Base-by-base conservation (phyloP, 2,888 invertebrate species). In the Caenorhabditis japonica region DNA sequence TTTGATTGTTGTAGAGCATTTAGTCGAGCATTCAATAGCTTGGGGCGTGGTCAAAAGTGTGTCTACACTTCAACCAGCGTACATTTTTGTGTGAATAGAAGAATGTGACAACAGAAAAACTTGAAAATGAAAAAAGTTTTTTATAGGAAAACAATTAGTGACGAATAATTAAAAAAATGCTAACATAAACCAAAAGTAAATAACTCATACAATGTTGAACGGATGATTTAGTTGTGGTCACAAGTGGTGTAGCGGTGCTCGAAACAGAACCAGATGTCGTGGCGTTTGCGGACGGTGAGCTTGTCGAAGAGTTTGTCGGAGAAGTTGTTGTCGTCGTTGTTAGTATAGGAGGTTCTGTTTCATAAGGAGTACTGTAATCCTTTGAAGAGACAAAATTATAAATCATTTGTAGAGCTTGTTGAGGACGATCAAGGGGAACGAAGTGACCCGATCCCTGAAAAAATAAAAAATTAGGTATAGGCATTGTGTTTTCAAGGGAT, bases 401-500 rank as follows among this genome's bases (percentile, higher is more conserved):
- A 3, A 79, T 75, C 75, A 79, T 70, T 36, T 79, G 79, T 4
- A 70, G 71, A 5, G 77, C 73, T 52, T 72, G 71, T 23, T 69
- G 72, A 12, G 79, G 79, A 7, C 79, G 58, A 55, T 79, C 79
- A 12, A 75, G 66, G 19, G 79, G 77, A 0, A 79, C 79, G 41
- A 77, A 74, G 49, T 79, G 79, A 23, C 79, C 79, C 10, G 79
- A 72, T 27, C 79, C 79, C 72, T 75, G 27, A 27, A 64, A 62
- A 30, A 21, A 21, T 33, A n/a, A 33, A 2, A 25, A 39, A 10
- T 10, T 13, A 21, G 27, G 2, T 10, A 33, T 4, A 7, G 12
- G 12, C 12, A 17, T 1, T 23, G 17, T 3, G 12, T 8, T 19
- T 39, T n/a, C 15, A 21, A 30, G n/a, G n/a, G n/a, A n/a, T n/a